A percentile compares a stretch with the other conserved stretches of the same genome.
phyloP scores from a whole-genome alignment of 2,888 invertebrate species.

The Eupithecia tripunctaria region DNA sequence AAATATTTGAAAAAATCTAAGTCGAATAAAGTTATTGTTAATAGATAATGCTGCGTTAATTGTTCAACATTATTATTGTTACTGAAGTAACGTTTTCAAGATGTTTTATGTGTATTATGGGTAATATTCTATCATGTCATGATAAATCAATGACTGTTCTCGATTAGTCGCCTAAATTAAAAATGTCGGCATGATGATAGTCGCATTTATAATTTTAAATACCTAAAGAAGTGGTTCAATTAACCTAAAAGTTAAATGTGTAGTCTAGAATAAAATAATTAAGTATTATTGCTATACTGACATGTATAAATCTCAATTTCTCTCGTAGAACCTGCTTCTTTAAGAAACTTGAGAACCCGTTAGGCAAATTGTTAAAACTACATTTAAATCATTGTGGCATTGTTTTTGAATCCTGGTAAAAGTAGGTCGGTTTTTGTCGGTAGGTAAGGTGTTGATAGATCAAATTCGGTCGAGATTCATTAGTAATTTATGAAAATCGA shows the following conservation, averaged over 20 bases:
- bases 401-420: slow-evolving; percentile 25
- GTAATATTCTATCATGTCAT: neutral
- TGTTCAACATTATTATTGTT: too few relatives aligned
- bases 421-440: slow-evolving; percentile 20
- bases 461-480: neutral
- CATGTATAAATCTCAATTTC: slow-evolving; percentile 27
- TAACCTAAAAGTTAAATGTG: slow-evolving; percentile 5
- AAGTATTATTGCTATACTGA: slow-evolving; percentile 20
- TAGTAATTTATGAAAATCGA: neutral
- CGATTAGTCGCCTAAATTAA: neutral
- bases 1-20: too few relatives aligned
- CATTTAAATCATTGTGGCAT: slow-evolving; percentile 24
- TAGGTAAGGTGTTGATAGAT: neutral
- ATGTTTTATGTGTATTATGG: too few relatives aligned
- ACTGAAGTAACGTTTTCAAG: too few relatives aligned
- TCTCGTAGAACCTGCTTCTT: slow-evolving; percentile 21
- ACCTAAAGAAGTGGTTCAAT: neutral
- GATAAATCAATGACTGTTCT: neutral
- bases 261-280: slow-evolving; percentile 18
- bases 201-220: neutral
- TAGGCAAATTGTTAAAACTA: slow-evolving; percentile 26
- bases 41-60: too few relatives aligned
- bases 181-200: neutral
- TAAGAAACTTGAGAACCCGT: slow-evolving; percentile 25
- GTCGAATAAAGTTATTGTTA: too few relatives aligned